phyloP scores from a whole-genome alignment of 92 coral and sea anemone species.

The Meandrina meandrites region DNA sequence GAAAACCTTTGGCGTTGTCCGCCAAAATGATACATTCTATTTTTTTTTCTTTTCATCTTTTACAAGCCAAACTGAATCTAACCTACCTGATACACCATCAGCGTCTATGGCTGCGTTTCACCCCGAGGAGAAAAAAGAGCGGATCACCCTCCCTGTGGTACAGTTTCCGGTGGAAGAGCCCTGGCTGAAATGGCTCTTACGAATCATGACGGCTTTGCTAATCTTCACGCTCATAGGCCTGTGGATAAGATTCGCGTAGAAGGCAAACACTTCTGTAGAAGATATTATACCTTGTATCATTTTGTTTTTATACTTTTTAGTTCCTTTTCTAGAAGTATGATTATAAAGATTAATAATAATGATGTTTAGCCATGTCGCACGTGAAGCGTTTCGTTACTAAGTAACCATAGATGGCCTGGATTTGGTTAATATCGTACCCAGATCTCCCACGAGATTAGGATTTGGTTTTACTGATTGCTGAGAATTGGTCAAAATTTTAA shows the following conservation, averaged over 20 bases:
- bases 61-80: neutral
- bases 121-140: slow-evolving; percentile 29
- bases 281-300: too few relatives aligned
- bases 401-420: too few relatives aligned
- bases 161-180: slow-evolving; percentile 67
- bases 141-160: slow-evolving; percentile 49
- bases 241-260: slow-evolving; percentile 44
- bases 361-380: too few relatives aligned
- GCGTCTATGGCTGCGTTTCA: neutral
- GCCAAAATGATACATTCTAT: neutral
- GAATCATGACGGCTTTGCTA: slow-evolving; percentile 56
- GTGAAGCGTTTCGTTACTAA: too few relatives aligned
- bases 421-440: too few relatives aligned
- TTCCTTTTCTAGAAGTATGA: too few relatives aligned
- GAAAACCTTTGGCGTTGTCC: too few relatives aligned
- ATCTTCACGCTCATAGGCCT: slow-evolving; percentile 59
- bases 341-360: too few relatives aligned
- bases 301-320: neutral
- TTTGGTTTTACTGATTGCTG: too few relatives aligned
- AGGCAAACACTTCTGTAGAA: neutral
- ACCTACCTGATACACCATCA: slow-evolving; percentile 13
- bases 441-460: too few relatives aligned
- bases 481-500: too few relatives aligned
- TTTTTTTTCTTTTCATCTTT: neutral
- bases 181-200: slow-evolving; percentile 63